Base-by-base conservation (phyloP, 2,797 vertebrate genomes). In the Salarias fasciatus region DNA sequence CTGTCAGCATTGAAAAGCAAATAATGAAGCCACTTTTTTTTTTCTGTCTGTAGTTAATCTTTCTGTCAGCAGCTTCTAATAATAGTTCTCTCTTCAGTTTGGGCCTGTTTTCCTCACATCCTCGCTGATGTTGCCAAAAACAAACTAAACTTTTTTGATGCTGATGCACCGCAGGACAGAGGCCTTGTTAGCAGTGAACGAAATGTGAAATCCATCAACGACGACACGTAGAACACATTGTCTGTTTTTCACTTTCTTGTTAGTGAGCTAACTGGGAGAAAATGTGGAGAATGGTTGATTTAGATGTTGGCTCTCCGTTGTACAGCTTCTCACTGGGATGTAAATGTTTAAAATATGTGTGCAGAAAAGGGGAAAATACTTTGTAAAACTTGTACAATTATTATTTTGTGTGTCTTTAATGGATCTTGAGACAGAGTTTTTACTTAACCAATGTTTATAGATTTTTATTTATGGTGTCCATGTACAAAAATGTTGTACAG, bases 391-490 rank as follows among this genome's bases (percentile, higher is more conserved):
- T 88, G 84, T 89, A 86, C 28, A 77, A 75, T 79, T 76, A 78
- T 80, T 74, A 72, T 84, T 86, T 82, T 88, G 71, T 82, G 69
- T 56, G 67, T 89, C 81, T 77, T 86, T 45, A 63, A 76, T 66
- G 53, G 56, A 63, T 82, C 76, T 77, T n/a, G 42, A 86, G 72
- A 66, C 57, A 58, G 49, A 76, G 72, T 88, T 92, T 88, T 82
- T 86, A 88, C 85, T 85, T 77, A 74, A 82, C 63, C n/a, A 15
- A 67, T 83, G 88, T 92, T 91, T 90, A 82, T 91, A 91, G 83
- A 81, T 84, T 90, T 91, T 88, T 89, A 89, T 91, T 93, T 92
- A 88, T 89, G 83, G 79, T 89, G 81, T 90, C 56, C 50, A 46
- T 77, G 85, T 89, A 84, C 80, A 76, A 75, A 82, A 43, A 59